Evolutionary conservation across 2,797 vertebrate genomes (phyloP).

Genomic region (Remorina albescens): DNA sequence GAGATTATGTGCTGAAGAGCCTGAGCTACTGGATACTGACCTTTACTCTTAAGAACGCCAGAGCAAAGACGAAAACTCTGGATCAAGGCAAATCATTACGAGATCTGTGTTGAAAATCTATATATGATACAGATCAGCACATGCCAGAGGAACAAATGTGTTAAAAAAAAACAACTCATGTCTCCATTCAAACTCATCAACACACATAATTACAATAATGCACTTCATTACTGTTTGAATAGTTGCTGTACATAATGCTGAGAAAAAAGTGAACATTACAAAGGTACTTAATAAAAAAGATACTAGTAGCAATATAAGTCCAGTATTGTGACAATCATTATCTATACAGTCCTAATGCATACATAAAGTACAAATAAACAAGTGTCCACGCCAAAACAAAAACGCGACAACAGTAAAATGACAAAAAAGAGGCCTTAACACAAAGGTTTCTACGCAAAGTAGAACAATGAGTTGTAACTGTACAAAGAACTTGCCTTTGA

Average conservation of each 20-base stretch:
- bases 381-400: constrained; percentile 69
- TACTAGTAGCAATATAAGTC: constrained; percentile 75
- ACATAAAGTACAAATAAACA: constrained; percentile 74
- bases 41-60: constrained; percentile 40
- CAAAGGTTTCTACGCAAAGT: constrained; percentile 70
- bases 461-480: constrained; percentile 47
- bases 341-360: constrained; percentile 80
- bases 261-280: constrained; percentile 75
- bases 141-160: constrained; percentile 61
- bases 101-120: constrained; percentile 50
- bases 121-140: constrained; percentile 60
- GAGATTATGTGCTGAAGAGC: constrained; percentile 21
- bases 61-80: constrained; percentile 47
- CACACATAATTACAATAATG: constrained; percentile 79
- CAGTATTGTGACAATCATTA: constrained; percentile 72
- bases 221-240: constrained; percentile 80
- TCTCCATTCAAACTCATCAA: constrained; percentile 72
- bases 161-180: constrained; percentile 38
- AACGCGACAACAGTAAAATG: constrained; percentile 62
- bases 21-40: constrained; percentile 27
- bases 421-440: constrained; percentile 72
- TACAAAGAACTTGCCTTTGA: constrained; percentile 61
- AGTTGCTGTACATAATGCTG: constrained; percentile 81
- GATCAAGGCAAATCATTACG: constrained; percentile 65
- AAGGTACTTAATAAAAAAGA: constrained; percentile 80